phyloP scores from a whole-genome alignment of 1,140 invertebrate genomes.

The Theocolax elegans region DNA sequence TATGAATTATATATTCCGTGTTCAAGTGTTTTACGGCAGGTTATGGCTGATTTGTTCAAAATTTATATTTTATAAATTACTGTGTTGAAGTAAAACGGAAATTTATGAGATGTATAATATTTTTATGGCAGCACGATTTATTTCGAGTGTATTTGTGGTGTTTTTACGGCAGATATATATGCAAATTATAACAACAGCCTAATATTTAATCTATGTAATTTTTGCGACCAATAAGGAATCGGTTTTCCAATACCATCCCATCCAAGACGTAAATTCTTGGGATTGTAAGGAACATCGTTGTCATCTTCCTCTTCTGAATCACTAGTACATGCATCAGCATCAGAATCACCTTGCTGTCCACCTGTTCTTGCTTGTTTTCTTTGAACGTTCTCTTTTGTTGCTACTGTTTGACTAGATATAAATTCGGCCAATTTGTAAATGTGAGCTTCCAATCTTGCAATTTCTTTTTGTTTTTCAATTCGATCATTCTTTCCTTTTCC shows the following conservation, averaged over 20 bases:
- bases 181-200: constrained; percentile 50
- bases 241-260: constrained; percentile 99
- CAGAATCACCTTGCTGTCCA: constrained; percentile 92
- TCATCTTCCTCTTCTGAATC: constrained; percentile 92
- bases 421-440: constrained; percentile 88
- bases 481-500: constrained; percentile 74
- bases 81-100: no score
- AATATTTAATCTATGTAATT: constrained; percentile 98
- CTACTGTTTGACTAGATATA: constrained; percentile 83
- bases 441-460: constrained; percentile 88
- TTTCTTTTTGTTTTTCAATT: constrained; percentile 83
- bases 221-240: constrained; percentile 99
- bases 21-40: no score
- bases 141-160: no score
- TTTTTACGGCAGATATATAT: no score
- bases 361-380: constrained; percentile 97
- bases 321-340: constrained; percentile 87
- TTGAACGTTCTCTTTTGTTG: constrained; percentile 98
- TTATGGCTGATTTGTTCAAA: no score
- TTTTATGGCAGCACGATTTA: no score
- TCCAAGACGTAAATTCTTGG: constrained; percentile 97
- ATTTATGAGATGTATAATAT: no score
- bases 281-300: constrained; percentile 97
- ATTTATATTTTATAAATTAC: no score
- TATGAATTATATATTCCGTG: no score